phyloP scores from a whole-genome alignment of 2,113 vertebrate species.

The Sakesphorus luctuosus region DNA sequence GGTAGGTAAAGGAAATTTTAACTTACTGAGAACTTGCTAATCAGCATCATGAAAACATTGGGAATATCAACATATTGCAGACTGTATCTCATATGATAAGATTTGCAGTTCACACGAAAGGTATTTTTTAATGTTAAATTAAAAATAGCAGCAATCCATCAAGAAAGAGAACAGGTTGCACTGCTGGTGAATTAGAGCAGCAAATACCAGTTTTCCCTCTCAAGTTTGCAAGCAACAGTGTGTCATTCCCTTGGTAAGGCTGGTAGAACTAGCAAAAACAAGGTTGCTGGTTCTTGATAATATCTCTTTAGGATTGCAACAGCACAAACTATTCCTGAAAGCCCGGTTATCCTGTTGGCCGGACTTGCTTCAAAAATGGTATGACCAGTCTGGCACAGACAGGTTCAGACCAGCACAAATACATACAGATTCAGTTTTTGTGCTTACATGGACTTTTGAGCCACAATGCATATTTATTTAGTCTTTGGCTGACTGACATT shows the following conservation, averaged over 20 bases:
- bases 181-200: background rate
- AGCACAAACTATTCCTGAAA: slow-evolving; percentile 39
- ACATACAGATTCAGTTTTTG: background rate
- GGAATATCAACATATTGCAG: background rate
- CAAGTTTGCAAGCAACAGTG: background rate
- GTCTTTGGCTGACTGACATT: background rate
- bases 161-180: background rate
- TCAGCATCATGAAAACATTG: background rate
- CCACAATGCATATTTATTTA: background rate
- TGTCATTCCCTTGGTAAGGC: background rate
- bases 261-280: background rate
- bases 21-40: background rate
- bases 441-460: slow-evolving; percentile 16
- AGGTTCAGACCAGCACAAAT: slow-evolving; percentile 46
- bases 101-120: background rate
- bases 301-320: slow-evolving; percentile 30
- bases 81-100: background rate
- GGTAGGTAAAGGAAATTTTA: slow-evolving; percentile 79
- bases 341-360: slow-evolving; percentile 10
- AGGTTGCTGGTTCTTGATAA: background rate
- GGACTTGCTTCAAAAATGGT: background rate
- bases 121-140: background rate
- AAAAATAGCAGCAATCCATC: background rate
- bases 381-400: slow-evolving; percentile 22
- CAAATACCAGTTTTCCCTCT: background rate